Conservation (phyloP, 2,888 invertebrate genomes). For the Parochlus steinenii region DNA sequence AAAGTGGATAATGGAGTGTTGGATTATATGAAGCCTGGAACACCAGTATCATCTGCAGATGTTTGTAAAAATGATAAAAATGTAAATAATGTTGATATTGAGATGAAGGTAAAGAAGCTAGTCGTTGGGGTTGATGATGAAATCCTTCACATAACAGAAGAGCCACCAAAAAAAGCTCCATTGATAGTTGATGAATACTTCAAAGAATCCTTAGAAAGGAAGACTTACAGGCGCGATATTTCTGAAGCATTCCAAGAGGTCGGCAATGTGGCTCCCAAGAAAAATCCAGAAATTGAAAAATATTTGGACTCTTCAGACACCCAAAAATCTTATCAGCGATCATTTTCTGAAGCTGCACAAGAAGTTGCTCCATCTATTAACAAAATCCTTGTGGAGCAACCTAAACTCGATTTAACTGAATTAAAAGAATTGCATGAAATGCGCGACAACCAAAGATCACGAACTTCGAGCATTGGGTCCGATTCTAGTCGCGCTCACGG, state of each 20-base stretch:
- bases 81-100: constrained; percentile 1
- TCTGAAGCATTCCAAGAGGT: constrained; percentile 7
- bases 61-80: neutral
- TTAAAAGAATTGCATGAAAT: neutral
- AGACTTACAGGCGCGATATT: constrained; percentile 5
- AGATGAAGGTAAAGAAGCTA: neutral
- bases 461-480: constrained; percentile 4
- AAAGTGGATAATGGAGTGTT: no score
- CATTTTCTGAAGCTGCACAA: constrained; percentile 7
- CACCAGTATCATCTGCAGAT: constrained; percentile 6
- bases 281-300: constrained; percentile 6
- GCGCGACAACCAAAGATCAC: neutral
- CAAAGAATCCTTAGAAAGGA: constrained; percentile 5
- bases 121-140: constrained; percentile 5
- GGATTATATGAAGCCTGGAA: no score
- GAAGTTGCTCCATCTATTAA: constrained; percentile 6
- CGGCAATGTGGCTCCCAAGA: neutral
- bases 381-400: constrained; percentile 1
- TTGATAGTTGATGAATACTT: constrained; percentile 8
- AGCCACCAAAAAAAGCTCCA: neutral
- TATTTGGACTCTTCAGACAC: constrained; percentile 9
- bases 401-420: neutral
- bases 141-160: neutral
- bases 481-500: constrained; percentile 1
- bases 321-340: constrained; percentile 5